Evolutionary conservation across 2,888 invertebrate species (phyloP).

Genomic region (Automeris io): DNA sequence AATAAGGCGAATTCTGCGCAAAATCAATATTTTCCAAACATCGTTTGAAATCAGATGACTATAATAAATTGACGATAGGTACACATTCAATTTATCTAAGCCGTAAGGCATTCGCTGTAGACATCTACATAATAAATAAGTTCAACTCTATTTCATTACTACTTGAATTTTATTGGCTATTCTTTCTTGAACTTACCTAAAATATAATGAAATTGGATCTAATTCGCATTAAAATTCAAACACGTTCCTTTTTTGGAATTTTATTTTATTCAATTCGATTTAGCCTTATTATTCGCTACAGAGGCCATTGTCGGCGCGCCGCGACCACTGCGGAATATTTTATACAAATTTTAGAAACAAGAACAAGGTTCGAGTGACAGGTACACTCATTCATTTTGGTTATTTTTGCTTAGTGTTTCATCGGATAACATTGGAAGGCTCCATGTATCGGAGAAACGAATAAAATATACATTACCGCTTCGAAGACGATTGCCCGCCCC

Average conservation of each 20-base stretch:
- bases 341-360: constrained; percentile 76
- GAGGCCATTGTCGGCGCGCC: constrained; percentile 55
- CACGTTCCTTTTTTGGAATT: constrained; percentile 28
- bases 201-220: constrained; percentile 10
- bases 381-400: constrained; percentile 70
- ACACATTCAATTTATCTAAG: too few relatives aligned
- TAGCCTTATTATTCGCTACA: constrained; percentile 48
- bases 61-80: too few relatives aligned
- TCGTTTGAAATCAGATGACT: too few relatives aligned
- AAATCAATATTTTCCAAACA: constrained; percentile 14
- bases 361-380: constrained; percentile 71
- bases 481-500: constrained; percentile 51
- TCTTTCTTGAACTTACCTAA: too few relatives aligned
- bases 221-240: constrained; percentile 35
- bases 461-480: constrained; percentile 68
- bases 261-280: constrained; percentile 41
- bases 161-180: too few relatives aligned
- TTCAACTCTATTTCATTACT: not conserved
- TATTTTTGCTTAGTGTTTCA: constrained; percentile 70
- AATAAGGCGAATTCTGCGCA: constrained; percentile 37
- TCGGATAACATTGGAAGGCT: constrained; percentile 62
- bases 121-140: not conserved
- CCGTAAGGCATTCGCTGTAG: not conserved
- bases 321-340: constrained; percentile 67
- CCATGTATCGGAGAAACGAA: constrained; percentile 61